Evolutionary conservation across 2,113 vertebrate genomes (phyloP).

Genomic region (Scalopus aquaticus): DNA sequence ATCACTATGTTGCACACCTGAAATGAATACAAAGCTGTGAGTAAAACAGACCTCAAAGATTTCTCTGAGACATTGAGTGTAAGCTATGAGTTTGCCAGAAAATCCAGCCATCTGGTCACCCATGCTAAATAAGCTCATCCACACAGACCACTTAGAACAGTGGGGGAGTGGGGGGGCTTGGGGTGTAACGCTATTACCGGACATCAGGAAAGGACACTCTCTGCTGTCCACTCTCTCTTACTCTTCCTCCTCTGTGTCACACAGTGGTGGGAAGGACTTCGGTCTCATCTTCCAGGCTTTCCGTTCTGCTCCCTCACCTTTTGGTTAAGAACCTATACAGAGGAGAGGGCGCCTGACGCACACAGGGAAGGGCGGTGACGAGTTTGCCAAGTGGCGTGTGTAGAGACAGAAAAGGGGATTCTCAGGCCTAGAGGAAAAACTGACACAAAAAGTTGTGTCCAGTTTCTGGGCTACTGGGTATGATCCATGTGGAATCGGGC

Average conservation of each 20-base stretch:
- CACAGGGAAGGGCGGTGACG: accelerated
- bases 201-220: too few species aligned
- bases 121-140: too few species aligned
- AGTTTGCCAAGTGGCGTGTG: not conserved
- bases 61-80: not conserved
- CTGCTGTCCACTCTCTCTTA: not conserved
- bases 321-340: not conserved
- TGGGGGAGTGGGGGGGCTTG: too few species aligned
- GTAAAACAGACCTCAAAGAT: too few species aligned
- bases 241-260: not conserved
- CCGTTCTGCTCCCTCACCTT: not conserved
- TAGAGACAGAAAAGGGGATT: not conserved
- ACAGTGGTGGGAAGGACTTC: too few species aligned
- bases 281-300: not conserved
- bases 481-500: not conserved
- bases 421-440: not conserved
- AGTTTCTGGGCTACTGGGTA: not conserved
- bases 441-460: not conserved
- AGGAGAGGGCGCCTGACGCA: not conserved
- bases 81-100: too few species aligned
- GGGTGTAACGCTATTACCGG: not conserved
- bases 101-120: not conserved
- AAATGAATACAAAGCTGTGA: too few species aligned
- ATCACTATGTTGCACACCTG: too few species aligned
- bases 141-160: not conserved